Conservation (phyloP, 2,888 invertebrate species). For the Drosophila ustulata region DNA sequence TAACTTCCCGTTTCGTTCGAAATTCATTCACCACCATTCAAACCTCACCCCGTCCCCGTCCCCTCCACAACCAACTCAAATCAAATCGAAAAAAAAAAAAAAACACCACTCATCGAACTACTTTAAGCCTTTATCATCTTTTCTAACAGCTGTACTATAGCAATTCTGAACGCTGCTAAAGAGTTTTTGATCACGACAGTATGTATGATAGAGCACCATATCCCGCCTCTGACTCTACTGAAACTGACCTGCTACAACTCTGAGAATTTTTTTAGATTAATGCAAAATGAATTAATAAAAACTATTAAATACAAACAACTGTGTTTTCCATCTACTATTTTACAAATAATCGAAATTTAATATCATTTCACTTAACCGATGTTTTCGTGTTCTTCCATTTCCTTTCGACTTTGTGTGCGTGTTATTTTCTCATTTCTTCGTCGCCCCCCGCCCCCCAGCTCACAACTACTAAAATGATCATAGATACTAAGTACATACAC, state of each 20-base stretch:
- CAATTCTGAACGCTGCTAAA: constrained; percentile 46
- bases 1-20: constrained; percentile 46
- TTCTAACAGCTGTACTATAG: constrained; percentile 78
- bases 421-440: constrained; percentile 53
- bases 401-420: constrained; percentile 41
- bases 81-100: neutral
- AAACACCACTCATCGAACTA: constrained; percentile 33
- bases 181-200: constrained; percentile 39
- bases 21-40: constrained; percentile 16
- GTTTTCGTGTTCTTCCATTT: constrained; percentile 37
- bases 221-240: constrained; percentile 32
- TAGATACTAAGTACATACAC: constrained; percentile 74
- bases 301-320: constrained; percentile 55
- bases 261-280: constrained; percentile 44
- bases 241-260: constrained; percentile 35
- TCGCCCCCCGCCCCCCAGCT: constrained; percentile 38
- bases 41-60: constrained; percentile 13
- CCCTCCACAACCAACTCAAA: neutral
- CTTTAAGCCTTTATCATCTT: constrained; percentile 57
- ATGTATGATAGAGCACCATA: constrained; percentile 34
- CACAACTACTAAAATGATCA: constrained; percentile 73
- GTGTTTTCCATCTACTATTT: constrained; percentile 52
- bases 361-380: constrained; percentile 41
- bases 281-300: constrained; percentile 55
- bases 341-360: constrained; percentile 23